These are phyloP conservation scores for Bruchidius siliquastri DNA, from an alignment of 2,888 invertebrate genomes.

Conservation along the genomic window DNA sequence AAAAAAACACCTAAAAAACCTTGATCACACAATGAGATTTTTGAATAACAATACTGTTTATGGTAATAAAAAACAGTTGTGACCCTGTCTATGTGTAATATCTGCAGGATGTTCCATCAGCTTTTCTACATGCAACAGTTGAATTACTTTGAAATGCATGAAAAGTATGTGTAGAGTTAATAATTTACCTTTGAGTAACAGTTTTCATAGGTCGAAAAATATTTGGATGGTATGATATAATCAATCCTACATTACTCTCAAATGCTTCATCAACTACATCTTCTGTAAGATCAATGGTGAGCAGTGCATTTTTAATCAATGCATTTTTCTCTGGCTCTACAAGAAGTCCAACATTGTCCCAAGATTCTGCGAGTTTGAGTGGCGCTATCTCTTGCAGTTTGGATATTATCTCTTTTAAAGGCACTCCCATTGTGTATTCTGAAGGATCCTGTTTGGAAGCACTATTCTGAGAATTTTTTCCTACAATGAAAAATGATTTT, in stretches of 20 bases:
- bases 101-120: no score
- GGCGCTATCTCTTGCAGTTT: constrained; percentile 69
- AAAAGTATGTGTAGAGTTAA: not conserved
- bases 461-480: not conserved
- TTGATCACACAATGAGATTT: no score
- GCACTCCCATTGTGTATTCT: not conserved
- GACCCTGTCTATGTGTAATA: no score
- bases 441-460: not conserved
- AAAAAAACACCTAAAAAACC: no score
- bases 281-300: constrained; percentile 92
- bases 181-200: constrained; percentile 66
- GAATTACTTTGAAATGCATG: no score
- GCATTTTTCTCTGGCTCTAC: constrained; percentile 65
- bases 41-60: no score
- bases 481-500: not conserved
- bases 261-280: constrained; percentile 80
- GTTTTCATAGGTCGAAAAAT: constrained; percentile 82
- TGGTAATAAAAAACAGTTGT: no score
- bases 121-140: not conserved
- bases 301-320: constrained; percentile 60
- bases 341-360: constrained; percentile 94
- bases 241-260: constrained; percentile 63
- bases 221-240: constrained; percentile 94
- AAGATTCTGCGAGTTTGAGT: constrained; percentile 67
- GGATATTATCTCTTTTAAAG: constrained; percentile 37